Evolutionary conservation across 2,113 vertebrate species (phyloP), one percentile per base, ranked within the genome.

Genomic region (Gambusia holbrooki): DNA sequence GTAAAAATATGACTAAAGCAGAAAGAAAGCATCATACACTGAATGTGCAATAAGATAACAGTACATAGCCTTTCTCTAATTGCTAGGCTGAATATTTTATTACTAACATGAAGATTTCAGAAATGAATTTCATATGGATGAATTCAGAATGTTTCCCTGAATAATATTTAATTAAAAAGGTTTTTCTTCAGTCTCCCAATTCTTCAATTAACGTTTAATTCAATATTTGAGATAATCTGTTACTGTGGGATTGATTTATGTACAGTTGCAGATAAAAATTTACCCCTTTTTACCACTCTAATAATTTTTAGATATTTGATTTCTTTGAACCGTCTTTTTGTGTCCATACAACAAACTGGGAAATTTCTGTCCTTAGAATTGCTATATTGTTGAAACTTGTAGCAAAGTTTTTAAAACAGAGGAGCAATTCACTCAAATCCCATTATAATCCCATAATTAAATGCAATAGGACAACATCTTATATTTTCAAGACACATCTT

Each of bases 41-140:
- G 71, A 66, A 87, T 94, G 92, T 93, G 93, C 93, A 93, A 92
- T 77, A 81, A 83, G 79, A 87, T 93, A 95, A 95, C 94, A 95
- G 94, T 95, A 85, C 91, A 93, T 84, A 93, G 93, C 93, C 94
- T 79, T 94, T 79, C 65, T 86, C 80, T 93, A 91, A 90, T 94
- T 93, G 87, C 92, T 90, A 91, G 90, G 84, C 90, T 90, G 42
- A n/a, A 76, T 90, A 82, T 15, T 78, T 86, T 80, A 93, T 93
- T 93, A 92, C 87, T 92, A 77, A 83, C 54, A 32, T 73, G 8
- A 61, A 64, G 82, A 51, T 68, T 37, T 77, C 13, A n/a, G 69
- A 83, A 80, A 63, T 70, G 19, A 19, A 83, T 74, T 79, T 80
- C 25, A 80, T 69, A 89, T 89, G 84, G 83, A 83, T 87, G 82